These are phyloP conservation scores for Bucorvus abyssinicus DNA, from an alignment of 2,797 vertebrate species.

Conservation along the genomic window DNA sequence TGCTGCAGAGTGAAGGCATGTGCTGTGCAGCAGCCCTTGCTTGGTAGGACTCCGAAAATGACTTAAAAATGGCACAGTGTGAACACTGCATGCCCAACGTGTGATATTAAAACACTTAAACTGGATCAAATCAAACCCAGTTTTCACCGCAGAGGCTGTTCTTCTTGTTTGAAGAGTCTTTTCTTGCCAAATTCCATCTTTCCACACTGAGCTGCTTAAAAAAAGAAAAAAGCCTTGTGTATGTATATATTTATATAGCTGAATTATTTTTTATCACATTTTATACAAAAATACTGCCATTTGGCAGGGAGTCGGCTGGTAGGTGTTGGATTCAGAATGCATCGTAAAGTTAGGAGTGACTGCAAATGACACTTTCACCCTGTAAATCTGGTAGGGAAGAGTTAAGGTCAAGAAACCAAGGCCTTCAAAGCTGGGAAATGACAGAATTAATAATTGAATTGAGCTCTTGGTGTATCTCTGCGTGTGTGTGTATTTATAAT, in stretches of 20 bases:
- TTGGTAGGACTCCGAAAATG: slow-evolving; percentile 35
- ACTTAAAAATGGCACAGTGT: slow-evolving; percentile 61
- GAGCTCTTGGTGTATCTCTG: neutral
- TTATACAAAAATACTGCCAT: slow-evolving; percentile 63
- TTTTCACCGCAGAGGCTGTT: slow-evolving; percentile 60
- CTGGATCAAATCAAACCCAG: slow-evolving; percentile 60
- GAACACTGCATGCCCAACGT: slow-evolving; percentile 19
- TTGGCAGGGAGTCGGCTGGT: slow-evolving; percentile 52
- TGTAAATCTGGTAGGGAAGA: slow-evolving; percentile 27
- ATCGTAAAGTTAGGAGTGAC: slow-evolving; percentile 44
- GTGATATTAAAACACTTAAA: slow-evolving; percentile 60
- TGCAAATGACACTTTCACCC: slow-evolving; percentile 51
- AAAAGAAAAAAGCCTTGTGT: neutral
- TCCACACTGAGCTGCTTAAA: slow-evolving; percentile 6
- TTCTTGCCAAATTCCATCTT: slow-evolving; percentile 65
- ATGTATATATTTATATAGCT: slow-evolving; percentile 61
- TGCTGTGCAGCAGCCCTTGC: slow-evolving; percentile 51
- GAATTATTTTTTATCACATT: slow-evolving; percentile 55
- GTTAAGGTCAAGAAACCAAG: slow-evolving; percentile 1
- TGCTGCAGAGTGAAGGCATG: slow-evolving; percentile 10
- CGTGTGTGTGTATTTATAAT: neutral
- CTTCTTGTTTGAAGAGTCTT: slow-evolving; percentile 54
- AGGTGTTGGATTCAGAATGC: slow-evolving; percentile 48
- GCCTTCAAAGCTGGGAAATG: neutral
- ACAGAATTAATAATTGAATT: slow-evolving; percentile 23